Evolutionary conservation across 1,140 invertebrate genomes (phyloP).

Genomic region (Calephelis nemesis): DNA sequence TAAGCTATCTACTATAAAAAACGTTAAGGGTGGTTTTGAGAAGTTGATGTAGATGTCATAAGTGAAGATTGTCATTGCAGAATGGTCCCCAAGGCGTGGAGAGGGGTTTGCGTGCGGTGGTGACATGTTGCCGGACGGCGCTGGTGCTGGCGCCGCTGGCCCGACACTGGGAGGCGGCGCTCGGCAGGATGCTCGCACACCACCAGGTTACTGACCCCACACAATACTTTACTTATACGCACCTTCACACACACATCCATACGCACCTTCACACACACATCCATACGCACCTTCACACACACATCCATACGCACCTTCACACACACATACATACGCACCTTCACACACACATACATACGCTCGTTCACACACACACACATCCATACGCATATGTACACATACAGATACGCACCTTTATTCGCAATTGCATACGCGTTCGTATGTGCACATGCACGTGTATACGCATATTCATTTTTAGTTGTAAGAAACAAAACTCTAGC

Average conservation of each 20-base stretch:
- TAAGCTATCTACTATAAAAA: no score
- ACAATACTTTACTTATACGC: neutral
- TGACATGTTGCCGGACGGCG: constrained; percentile 57
- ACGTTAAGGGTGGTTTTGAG: no score
- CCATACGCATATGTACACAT: no score
- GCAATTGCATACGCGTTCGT: neutral
- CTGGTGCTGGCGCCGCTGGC: constrained; percentile 51
- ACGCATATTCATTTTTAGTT: no score
- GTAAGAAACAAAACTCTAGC: no score
- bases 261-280: no score
- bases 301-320: no score
- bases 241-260: neutral
- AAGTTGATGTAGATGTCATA: no score
- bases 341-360: neutral
- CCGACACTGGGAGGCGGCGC: constrained; percentile 55
- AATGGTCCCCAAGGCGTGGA: constrained; percentile 54
- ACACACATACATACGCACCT: no score
- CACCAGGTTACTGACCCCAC: constrained; percentile 50
- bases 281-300: neutral
- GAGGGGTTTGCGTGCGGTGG: constrained; percentile 49
- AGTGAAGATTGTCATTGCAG: constrained; percentile 34
- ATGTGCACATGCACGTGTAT: neutral
- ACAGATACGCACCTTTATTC: no score
- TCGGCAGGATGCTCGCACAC: constrained; percentile 63
- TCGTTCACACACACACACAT: neutral